A percentile compares a stretch with the other conserved stretches of the same genome.
Conservation (phyloP, 2,797 vertebrate species). For the Simalia tracyae region DNA sequence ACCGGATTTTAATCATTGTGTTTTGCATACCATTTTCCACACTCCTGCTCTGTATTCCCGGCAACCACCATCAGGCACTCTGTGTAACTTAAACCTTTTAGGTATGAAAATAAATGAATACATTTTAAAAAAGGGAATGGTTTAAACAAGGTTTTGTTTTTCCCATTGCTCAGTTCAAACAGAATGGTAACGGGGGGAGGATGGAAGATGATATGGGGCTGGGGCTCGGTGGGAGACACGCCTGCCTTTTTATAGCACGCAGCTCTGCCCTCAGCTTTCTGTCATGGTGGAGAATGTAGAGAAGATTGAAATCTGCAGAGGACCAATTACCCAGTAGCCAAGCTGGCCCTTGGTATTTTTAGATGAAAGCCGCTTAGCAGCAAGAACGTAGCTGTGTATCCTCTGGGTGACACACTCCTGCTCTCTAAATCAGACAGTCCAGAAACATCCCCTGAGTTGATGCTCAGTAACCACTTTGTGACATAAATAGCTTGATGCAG, state of each 20-base stretch:
- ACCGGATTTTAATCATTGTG: slow-evolving; percentile 59
- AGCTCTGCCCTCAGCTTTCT: background rate
- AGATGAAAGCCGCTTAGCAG: slow-evolving; percentile 18
- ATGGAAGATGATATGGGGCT: background rate
- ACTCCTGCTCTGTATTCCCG: slow-evolving; percentile 48
- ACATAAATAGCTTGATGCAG: background rate
- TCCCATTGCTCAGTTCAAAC: background rate
- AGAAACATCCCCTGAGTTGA: background rate
- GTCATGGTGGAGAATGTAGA: background rate
- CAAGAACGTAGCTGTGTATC: background rate
- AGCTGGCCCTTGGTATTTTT: slow-evolving; percentile 7
- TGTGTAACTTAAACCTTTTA: slow-evolving; percentile 68
- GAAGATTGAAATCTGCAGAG: background rate
- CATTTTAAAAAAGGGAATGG: slow-evolving; percentile 54
- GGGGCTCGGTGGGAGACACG: no score
- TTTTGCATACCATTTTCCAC: slow-evolving; percentile 61
- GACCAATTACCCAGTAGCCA: background rate
- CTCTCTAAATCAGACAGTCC: background rate
- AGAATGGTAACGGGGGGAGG: background rate
- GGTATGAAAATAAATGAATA: slow-evolving; percentile 67
- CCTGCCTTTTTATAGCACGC: background rate
- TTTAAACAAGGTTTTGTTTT: slow-evolving; percentile 36
- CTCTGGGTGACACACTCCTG: background rate
- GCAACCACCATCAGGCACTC: slow-evolving; percentile 60
- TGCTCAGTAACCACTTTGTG: background rate